Percentiles rank a stretch among this genome's conserved stretches.
phyloP scores from a whole-genome alignment of 2,888 invertebrate genomes.

The Nysson spinosus region DNA sequence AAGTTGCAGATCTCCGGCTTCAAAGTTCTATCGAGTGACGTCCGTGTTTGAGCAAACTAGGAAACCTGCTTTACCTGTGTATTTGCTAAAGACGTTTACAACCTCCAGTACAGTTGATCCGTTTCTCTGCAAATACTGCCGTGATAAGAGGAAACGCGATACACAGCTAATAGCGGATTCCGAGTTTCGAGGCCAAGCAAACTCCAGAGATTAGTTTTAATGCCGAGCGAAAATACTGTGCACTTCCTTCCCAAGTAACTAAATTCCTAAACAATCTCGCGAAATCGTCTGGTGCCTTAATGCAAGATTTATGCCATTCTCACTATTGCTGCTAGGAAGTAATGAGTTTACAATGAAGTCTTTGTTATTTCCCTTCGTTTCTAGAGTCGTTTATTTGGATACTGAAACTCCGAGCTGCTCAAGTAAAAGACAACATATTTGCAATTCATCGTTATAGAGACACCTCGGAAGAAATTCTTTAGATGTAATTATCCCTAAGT shows the following conservation, averaged over 20 bases:
- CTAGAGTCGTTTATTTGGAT: too few species aligned
- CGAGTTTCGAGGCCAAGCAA: slow-evolving; percentile 33
- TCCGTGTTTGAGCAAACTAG: slow-evolving; percentile 46
- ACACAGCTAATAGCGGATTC: slow-evolving; percentile 54
- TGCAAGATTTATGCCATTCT: too few species aligned
- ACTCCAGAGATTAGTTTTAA: slow-evolving; percentile 46
- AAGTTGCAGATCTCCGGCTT: slow-evolving; percentile 60
- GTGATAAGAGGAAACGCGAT: slow-evolving; percentile 52
- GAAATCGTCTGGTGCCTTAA: background rate
- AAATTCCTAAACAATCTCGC: background rate
- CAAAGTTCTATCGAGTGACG: slow-evolving; percentile 51
- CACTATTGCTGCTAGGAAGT: too few species aligned
- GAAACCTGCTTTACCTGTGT: slow-evolving; percentile 40
- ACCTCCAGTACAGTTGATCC: slow-evolving; percentile 52
- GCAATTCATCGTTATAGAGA: slow-evolving; percentile 26
- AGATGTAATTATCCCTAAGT: slow-evolving; percentile 40
- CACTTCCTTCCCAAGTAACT: background rate
- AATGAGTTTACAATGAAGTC: too few species aligned
- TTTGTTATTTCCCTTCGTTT: too few species aligned
- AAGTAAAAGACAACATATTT: too few species aligned
- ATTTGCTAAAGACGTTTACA: slow-evolving; percentile 61
- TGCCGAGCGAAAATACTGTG: slow-evolving; percentile 18
- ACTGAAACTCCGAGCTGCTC: too few species aligned
- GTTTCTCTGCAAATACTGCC: slow-evolving; percentile 56
- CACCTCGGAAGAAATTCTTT: slow-evolving; percentile 13